Base-by-base conservation (phyloP, 2,888 invertebrate species). In the Salpingus planirostris region DNA sequence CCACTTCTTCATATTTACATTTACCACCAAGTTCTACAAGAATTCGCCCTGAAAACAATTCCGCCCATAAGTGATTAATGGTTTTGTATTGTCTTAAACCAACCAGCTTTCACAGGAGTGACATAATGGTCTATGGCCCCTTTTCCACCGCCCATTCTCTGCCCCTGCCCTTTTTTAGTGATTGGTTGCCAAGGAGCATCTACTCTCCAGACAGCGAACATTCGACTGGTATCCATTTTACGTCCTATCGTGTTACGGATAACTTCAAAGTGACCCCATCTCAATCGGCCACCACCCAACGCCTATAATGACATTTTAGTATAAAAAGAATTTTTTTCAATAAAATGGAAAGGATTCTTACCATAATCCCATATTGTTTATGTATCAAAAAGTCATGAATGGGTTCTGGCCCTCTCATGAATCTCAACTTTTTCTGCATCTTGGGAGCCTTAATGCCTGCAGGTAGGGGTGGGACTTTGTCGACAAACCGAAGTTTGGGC, bases 111-210 rank as follows among this genome's bases (percentile, higher is more conserved):
- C 2, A 99, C 64, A 0, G 98, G 98, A 1, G 93, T 91, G 0
- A 86, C 89, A 61, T 95, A 99, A 63, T 93, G 90, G 58, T 95
- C 84, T 36, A 99, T 93, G 1, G 80, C 70, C 4, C 90, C 92
- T 71, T 98, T 98, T 8, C 97, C 97, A 43, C 93, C 92, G 5
- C 97, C 97, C 88, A 95, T 90, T 50, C 91, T 71, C 44, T 83
- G 80, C 0, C 96, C 96, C 60, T 82, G 82, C 0, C 89, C 86
- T 60, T 88, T 88, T 62, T 83, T 89, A 0, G 90, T 88, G 6
- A 93, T 66, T 0, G 97, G 87, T 54, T 96, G 92, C 97, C 97
- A 99, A 0, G 96, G 95, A 0, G 90, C 70, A 50, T 92, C 91
- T 0, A 98, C 69, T 49, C 98, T 71, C 95, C 96, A 99, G 15